Evolutionary conservation across 1,140 invertebrate species (phyloP).

Genomic region (Rhagoletis zephyria): DNA sequence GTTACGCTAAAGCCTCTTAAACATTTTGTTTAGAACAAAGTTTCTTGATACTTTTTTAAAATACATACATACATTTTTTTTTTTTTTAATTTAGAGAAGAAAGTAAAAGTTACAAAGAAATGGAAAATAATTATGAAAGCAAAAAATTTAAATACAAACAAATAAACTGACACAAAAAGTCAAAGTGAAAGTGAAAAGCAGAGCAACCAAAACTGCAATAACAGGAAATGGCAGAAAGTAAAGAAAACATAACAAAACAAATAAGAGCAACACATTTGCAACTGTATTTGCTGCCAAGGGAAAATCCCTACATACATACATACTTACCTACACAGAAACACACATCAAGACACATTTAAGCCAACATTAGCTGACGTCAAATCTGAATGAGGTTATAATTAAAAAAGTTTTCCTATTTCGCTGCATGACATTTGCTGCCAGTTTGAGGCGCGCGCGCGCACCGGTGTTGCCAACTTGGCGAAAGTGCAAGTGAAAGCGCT

Average conservation of each 20-base stretch:
- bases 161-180: conserved; percentile 41
- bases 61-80: not conserved
- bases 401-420: conserved; percentile 72
- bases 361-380: conserved; percentile 61
- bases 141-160: not conserved
- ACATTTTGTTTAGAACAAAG: conserved; percentile 28
- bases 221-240: not conserved
- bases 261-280: conserved; percentile 11
- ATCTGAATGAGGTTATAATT: conserved; percentile 73
- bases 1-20: not conserved
- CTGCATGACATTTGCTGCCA: conserved; percentile 55
- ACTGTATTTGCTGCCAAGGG: not conserved
- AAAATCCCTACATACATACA: not conserved
- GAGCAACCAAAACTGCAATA: not conserved
- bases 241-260: not conserved
- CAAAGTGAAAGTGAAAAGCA: conserved; percentile 6
- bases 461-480: not conserved
- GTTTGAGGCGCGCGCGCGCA: not conserved
- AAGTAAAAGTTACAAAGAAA: not conserved
- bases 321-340: not conserved
- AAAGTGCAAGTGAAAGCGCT: not conserved
- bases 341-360: conserved; percentile 27
- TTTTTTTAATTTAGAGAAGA: not conserved
- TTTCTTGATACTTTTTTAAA: conserved; percentile 24
- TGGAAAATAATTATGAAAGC: conserved; percentile 13